Conservation (phyloP, 1,140 invertebrate genomes). For the Brachystomella parvula region DNA sequence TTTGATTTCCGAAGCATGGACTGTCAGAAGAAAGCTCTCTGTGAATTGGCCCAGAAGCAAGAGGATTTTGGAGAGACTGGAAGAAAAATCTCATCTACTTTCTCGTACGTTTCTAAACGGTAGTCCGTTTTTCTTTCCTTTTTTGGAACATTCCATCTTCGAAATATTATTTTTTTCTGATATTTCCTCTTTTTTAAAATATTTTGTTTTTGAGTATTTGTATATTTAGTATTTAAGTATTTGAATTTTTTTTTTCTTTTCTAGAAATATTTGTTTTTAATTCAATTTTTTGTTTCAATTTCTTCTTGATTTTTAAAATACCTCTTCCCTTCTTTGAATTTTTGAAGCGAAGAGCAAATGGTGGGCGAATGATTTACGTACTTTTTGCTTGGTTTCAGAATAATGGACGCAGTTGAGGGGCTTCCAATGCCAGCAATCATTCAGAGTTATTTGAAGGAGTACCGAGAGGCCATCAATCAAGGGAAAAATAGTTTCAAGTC, state of each 20-base stretch:
- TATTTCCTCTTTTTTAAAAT: conserved; percentile 5
- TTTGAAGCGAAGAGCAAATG: neutral
- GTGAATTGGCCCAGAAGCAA: conserved; percentile 32
- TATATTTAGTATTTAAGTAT: no score
- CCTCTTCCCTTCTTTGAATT: no score
- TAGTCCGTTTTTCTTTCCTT: no score
- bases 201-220: neutral
- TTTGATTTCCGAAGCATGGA: conserved; percentile 37
- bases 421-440: conserved; percentile 34
- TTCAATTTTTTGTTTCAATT: no score
- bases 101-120: conserved; percentile 25
- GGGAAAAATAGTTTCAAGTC: conserved; percentile 26
- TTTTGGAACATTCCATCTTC: neutral
- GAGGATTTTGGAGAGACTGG: conserved; percentile 35
- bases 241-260: no score
- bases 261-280: no score
- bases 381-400: conserved; percentile 18
- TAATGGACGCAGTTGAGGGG: conserved; percentile 28
- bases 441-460: conserved; percentile 35
- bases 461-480: conserved; percentile 31
- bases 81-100: conserved; percentile 29
- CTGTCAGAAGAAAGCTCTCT: conserved; percentile 36
- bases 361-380: neutral
- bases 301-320: no score
- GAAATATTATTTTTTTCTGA: conserved; percentile 12